These are phyloP conservation scores for Cosmopolites sordidus DNA, from an alignment of 2,888 invertebrate species.

Conservation along the genomic window DNA sequence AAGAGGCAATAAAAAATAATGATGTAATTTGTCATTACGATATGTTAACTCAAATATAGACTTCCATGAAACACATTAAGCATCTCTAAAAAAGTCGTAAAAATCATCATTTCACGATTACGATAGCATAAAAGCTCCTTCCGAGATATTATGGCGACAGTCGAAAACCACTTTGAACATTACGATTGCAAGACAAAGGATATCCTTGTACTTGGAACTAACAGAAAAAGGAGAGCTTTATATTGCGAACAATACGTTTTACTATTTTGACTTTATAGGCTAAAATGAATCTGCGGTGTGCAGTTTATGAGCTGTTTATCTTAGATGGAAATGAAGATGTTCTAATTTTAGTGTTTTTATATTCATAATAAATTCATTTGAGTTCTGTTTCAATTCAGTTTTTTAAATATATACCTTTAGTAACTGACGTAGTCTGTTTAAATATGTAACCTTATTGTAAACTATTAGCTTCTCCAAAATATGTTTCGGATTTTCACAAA, in stretches of 20 bases:
- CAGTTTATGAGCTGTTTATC: background rate
- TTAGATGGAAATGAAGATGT: background rate
- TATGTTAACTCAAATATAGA: background rate
- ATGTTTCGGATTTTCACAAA: too few relatives aligned
- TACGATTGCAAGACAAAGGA: background rate
- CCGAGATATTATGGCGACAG: background rate
- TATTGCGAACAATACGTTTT: background rate
- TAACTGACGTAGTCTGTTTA: too few relatives aligned
- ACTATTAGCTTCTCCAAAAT: too few relatives aligned
- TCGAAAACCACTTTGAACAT: background rate
- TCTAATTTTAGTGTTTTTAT: conserved; percentile 1
- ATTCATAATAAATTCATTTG: background rate
- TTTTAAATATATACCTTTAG: too few relatives aligned
- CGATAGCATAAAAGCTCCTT: background rate
- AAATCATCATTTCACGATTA: background rate
- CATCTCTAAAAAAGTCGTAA: background rate
- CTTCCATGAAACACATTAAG: background rate
- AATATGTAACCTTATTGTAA: too few relatives aligned
- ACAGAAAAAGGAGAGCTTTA: background rate
- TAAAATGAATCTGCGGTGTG: background rate
- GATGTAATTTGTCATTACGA: background rate
- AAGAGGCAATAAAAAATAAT: background rate
- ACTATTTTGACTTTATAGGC: background rate
- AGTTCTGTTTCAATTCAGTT: too few relatives aligned
- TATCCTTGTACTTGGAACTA: background rate